Percentiles rank a stretch among this genome's conserved stretches.
Evolutionary conservation across 1,140 invertebrate genomes (phyloP).

Genomic region (Drosophila jambulina): DNA sequence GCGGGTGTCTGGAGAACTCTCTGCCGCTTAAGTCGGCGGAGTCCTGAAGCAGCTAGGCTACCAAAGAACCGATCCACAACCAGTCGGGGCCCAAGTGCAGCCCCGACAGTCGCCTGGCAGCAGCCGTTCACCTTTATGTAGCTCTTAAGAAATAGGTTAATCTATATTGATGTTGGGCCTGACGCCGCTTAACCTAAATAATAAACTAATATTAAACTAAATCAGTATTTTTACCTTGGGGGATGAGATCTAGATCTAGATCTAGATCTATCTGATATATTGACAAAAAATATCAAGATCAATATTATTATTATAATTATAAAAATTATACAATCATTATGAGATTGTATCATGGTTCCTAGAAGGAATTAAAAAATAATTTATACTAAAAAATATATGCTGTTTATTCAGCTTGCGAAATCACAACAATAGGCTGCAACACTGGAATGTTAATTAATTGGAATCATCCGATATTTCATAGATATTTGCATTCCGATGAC

Average conservation of each 20-base stretch:
- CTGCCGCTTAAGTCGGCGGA: conserved; percentile 9
- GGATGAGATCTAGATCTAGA: background rate
- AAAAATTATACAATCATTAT: too few species aligned
- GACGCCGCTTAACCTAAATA: conserved; percentile 20
- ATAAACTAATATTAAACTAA: conserved; percentile 24
- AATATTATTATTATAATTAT: too few species aligned
- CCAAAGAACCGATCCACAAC: conserved; percentile 65
- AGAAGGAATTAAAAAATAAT: background rate
- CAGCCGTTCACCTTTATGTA: conserved; percentile 57
- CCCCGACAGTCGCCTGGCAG: conserved; percentile 31
- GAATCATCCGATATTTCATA: conserved; percentile 62
- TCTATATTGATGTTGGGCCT: conserved; percentile 22
- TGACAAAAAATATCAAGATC: too few species aligned
- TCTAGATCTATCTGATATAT: too few species aligned
- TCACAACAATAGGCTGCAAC: background rate
- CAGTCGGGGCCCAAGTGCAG: conserved; percentile 20
- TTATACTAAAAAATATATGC: background rate
- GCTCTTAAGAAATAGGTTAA: conserved; percentile 64
- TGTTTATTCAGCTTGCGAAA: background rate
- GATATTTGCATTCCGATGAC: conserved; percentile 1
- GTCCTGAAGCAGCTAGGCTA: conserved; percentile 65
- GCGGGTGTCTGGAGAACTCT: conserved; percentile 32
- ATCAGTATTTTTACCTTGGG: background rate
- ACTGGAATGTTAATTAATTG: conserved; percentile 39
- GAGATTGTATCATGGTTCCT: too few species aligned